Evolutionary conservation across 2,888 invertebrate genomes (phyloP).

Genomic region (Zhuqinia jingwanae): DNA sequence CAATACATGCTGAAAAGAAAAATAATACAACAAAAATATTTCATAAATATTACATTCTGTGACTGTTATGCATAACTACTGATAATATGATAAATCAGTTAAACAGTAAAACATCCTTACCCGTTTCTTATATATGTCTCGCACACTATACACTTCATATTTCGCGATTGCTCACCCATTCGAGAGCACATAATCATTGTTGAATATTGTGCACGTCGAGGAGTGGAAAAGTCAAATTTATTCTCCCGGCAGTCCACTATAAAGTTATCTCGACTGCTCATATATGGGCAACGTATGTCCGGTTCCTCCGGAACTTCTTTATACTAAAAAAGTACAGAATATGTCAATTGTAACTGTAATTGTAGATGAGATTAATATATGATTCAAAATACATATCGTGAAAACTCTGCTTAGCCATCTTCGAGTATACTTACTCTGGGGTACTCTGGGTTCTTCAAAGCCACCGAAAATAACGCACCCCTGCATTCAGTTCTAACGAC

Average conservation of each 20-base stretch:
- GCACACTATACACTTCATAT: background rate
- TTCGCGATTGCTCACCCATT: background rate
- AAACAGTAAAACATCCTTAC: constrained; percentile 13
- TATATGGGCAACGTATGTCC: constrained; percentile 7
- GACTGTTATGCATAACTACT: too few relatives aligned
- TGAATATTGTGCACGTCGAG: background rate
- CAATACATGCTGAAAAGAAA: background rate
- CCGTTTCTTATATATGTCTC: background rate
- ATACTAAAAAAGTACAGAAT: too few relatives aligned
- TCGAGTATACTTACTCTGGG: too few relatives aligned
- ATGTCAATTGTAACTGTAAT: too few relatives aligned
- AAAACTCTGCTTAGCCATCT: too few relatives aligned
- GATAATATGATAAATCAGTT: background rate
- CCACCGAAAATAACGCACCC: background rate
- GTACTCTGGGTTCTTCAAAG: too few relatives aligned
- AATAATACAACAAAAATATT: background rate
- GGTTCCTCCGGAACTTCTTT: too few relatives aligned
- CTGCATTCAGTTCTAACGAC: background rate
- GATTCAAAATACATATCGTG: too few relatives aligned
- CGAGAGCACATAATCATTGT: constrained; percentile 2
- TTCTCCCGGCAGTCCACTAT: constrained; percentile 4
- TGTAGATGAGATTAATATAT: too few relatives aligned
- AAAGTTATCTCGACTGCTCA: constrained; percentile 22
- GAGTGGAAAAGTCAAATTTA: constrained; percentile 1
- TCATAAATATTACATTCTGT: background rate